Percentiles rank a stretch among this genome's conserved stretches.
Conservation (phyloP, 2,888 invertebrate genomes). For the Drosophila infuscata region DNA sequence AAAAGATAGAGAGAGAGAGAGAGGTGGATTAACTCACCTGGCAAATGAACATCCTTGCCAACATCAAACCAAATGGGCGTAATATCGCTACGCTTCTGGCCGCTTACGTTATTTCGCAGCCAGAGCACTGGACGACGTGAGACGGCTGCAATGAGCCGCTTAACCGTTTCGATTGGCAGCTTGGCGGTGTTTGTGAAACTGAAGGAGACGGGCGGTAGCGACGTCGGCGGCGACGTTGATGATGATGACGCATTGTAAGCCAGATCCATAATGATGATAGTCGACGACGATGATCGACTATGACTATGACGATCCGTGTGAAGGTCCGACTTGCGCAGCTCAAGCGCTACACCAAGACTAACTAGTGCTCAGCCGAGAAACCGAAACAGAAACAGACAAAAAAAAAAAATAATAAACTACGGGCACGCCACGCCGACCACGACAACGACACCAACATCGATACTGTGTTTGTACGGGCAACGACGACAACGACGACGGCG, state of each 20-base stretch:
- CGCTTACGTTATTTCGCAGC: slow-evolving; percentile 73
- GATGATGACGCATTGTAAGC: slow-evolving; percentile 74
- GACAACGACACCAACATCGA: slow-evolving; percentile 44
- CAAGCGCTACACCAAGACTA: slow-evolving; percentile 76
- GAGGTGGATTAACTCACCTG: slow-evolving; percentile 61
- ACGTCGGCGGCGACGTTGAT: slow-evolving; percentile 50
- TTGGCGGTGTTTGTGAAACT: slow-evolving; percentile 79
- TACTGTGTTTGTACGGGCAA: slow-evolving; percentile 45
- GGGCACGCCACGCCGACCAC: slow-evolving; percentile 67
- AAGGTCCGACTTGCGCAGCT: slow-evolving; percentile 73
- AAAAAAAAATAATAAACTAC: slow-evolving; percentile 49
- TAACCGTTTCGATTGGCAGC: slow-evolving; percentile 77
- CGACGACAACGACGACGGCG: slow-evolving; percentile 29
- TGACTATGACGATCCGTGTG: slow-evolving; percentile 24
- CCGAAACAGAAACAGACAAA: slow-evolving; percentile 30
- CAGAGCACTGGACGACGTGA: slow-evolving; percentile 76
- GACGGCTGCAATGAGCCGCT: slow-evolving; percentile 77
- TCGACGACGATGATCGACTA: slow-evolving; percentile 39
- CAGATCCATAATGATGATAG: slow-evolving; percentile 60
- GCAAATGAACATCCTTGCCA: slow-evolving; percentile 78
- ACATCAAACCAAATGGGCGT: slow-evolving; percentile 79
- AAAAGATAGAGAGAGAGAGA: not conserved
- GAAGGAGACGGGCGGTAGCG: slow-evolving; percentile 51
- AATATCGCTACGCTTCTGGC: slow-evolving; percentile 77
- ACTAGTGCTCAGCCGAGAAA: slow-evolving; percentile 51